phyloP scores from a whole-genome alignment of 2,113 vertebrate genomes.

The Puffinus mauretanicus region DNA sequence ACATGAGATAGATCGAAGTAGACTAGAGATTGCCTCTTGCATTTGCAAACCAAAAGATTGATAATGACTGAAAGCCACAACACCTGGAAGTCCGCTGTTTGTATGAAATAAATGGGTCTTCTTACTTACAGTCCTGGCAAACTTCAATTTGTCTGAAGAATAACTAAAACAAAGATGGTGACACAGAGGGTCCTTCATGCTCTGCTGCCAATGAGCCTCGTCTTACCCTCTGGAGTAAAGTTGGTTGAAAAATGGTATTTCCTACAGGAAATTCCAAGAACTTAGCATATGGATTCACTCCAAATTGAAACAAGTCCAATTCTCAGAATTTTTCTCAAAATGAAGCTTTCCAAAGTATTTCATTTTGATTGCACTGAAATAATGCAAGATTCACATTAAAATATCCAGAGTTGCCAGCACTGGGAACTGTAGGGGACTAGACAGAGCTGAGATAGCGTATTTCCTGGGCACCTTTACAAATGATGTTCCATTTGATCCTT shows the following conservation, averaged over 20 bases:
- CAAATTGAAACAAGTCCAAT: constrained; percentile 43
- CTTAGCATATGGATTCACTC: neutral
- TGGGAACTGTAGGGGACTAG: neutral
- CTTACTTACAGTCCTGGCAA: constrained; percentile 11
- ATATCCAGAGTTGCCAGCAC: neutral
- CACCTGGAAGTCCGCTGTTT: neutral
- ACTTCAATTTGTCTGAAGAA: constrained; percentile 19
- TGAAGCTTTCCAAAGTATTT: neutral
- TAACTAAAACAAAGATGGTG: constrained; percentile 51
- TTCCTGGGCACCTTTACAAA: neutral
- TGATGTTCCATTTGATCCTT: neutral
- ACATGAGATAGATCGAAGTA: neutral
- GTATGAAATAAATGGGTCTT: neutral
- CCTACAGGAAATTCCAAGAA: constrained; percentile 60
- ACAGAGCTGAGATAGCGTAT: neutral
- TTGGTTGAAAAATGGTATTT: constrained; percentile 47
- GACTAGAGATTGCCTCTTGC: neutral
- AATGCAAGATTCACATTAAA: neutral
- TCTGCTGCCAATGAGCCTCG: neutral
- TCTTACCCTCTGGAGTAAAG: neutral
- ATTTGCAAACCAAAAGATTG: neutral
- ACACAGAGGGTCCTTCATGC: constrained; percentile 29
- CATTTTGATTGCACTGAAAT: neutral
- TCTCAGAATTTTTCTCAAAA: neutral
- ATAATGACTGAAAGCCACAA: neutral